These are phyloP conservation scores for Amphimallon solstitiale DNA, from an alignment of 2,888 invertebrate genomes.

Conservation along the genomic window DNA sequence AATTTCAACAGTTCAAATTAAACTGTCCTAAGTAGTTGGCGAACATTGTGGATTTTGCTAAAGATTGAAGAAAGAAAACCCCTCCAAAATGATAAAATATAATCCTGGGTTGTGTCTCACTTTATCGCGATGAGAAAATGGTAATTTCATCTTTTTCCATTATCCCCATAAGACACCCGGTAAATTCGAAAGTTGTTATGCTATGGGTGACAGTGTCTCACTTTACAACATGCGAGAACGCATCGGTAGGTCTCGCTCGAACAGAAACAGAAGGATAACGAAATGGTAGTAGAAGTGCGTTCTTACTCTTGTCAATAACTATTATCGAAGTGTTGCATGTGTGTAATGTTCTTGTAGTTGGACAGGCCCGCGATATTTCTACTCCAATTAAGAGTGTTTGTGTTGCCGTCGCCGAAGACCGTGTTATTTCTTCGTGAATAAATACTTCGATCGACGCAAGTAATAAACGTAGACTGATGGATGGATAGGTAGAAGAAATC, in stretches of 20 bases:
- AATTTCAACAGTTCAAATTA: conserved; percentile 44
- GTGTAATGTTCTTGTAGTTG: neutral
- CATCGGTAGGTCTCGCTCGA: neutral
- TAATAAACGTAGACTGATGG: conserved; percentile 18
- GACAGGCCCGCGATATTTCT: neutral
- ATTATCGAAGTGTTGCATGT: too few relatives aligned
- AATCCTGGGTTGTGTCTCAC: conserved; percentile 20
- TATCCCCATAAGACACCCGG: conserved; percentile 45
- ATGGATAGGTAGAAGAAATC: too few relatives aligned
- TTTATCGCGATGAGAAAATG: neutral
- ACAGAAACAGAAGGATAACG: conserved; percentile 6
- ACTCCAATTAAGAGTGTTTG: conserved; percentile 15
- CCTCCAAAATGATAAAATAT: conserved; percentile 41
- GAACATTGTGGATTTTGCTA: conserved; percentile 44
- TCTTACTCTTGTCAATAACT: neutral
- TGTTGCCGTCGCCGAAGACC: neutral
- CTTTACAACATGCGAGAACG: neutral
- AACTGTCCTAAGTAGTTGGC: conserved; percentile 43
- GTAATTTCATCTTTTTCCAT: conserved; percentile 42
- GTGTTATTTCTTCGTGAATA: neutral
- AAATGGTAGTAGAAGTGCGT: conserved; percentile 18
- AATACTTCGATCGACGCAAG: neutral
- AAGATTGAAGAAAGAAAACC: conserved; percentile 39
- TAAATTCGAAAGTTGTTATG: conserved; percentile 39
- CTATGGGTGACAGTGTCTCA: conserved; percentile 19